These are phyloP conservation scores for Gadus macrocephalus DNA, from an alignment of 2,113 vertebrate species.

Conservation along the genomic window DNA sequence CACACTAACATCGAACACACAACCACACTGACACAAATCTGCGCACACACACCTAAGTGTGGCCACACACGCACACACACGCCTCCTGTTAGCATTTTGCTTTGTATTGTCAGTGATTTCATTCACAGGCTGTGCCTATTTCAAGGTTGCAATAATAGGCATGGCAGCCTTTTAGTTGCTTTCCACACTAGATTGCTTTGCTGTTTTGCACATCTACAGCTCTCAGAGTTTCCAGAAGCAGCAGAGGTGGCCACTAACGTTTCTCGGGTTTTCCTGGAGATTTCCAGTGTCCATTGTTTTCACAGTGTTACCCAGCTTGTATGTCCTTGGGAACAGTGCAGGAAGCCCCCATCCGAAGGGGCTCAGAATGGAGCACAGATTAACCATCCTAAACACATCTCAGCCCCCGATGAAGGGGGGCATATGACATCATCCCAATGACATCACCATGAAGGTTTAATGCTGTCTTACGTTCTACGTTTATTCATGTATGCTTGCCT, in stretches of 20 bases:
- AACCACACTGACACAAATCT: too few species aligned
- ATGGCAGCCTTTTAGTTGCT: too few species aligned
- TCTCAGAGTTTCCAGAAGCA: slow-evolving; percentile 59
- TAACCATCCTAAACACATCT: slow-evolving; percentile 57
- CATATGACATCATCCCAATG: slow-evolving; percentile 21
- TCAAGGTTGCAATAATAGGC: slow-evolving; percentile 27
- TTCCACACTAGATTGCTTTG: too few species aligned
- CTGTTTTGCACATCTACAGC: neutral
- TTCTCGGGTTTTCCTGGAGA: slow-evolving; percentile 47
- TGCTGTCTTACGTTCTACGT: too few species aligned
- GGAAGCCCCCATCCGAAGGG: too few species aligned
- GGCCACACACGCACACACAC: slow-evolving; percentile 1
- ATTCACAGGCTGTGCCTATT: slow-evolving; percentile 13
- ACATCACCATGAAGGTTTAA: slow-evolving; percentile 34
- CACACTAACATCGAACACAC: too few species aligned
- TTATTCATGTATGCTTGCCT: neutral
- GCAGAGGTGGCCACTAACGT: slow-evolving; percentile 36
- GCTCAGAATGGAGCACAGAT: slow-evolving; percentile 31
- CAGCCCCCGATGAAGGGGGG: slow-evolving; percentile 11
- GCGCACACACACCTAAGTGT: slow-evolving; percentile 21
- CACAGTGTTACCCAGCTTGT: slow-evolving; percentile 42
- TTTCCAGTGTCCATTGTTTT: slow-evolving; percentile 53
- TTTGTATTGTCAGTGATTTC: slow-evolving; percentile 31
- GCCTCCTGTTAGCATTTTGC: slow-evolving; percentile 44
- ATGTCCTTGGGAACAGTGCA: slow-evolving; percentile 36